Percentiles rank a stretch among this genome's conserved stretches.
Conservation (phyloP, 2,888 invertebrate species). For the Drosophila picticornis region DNA sequence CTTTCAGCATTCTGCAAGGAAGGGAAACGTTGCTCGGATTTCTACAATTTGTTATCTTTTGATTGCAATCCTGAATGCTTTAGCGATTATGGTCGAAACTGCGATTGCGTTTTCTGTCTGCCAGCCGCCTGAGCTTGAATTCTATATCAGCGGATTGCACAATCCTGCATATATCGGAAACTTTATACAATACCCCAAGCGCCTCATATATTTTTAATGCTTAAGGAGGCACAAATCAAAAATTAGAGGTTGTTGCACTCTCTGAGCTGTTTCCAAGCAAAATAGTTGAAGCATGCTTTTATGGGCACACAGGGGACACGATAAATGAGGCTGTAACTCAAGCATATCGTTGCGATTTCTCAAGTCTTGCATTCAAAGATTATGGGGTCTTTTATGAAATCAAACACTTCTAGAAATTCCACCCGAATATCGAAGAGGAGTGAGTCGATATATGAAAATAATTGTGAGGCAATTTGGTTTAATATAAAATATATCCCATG, state of each 20-base stretch:
- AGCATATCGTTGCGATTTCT: neutral
- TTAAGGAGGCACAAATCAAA: neutral
- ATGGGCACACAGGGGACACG: neutral
- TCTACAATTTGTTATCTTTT: conserved; percentile 8
- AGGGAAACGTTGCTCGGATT: neutral
- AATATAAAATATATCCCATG: neutral
- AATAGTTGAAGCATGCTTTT: neutral
- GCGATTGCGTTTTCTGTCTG: neutral
- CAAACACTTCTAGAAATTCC: neutral
- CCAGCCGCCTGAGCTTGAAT: neutral
- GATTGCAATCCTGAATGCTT: conserved; percentile 11
- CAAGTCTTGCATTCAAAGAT: neutral
- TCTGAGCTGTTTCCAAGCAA: neutral
- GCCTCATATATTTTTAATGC: neutral
- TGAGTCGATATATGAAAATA: neutral
- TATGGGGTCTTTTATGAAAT: neutral
- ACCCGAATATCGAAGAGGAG: neutral
- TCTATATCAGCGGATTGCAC: neutral
- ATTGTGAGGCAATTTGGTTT: neutral
- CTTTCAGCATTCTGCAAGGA: conserved; percentile 11
- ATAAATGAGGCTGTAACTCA: neutral
- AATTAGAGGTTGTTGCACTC: neutral
- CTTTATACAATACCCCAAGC: neutral
- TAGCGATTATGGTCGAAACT: conserved; percentile 4
- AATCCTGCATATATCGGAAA: neutral